Evolutionary conservation across 2,888 invertebrate species (phyloP), one percentile per base, ranked within the genome.

Genomic region (Alloscopus bannaensis): DNA sequence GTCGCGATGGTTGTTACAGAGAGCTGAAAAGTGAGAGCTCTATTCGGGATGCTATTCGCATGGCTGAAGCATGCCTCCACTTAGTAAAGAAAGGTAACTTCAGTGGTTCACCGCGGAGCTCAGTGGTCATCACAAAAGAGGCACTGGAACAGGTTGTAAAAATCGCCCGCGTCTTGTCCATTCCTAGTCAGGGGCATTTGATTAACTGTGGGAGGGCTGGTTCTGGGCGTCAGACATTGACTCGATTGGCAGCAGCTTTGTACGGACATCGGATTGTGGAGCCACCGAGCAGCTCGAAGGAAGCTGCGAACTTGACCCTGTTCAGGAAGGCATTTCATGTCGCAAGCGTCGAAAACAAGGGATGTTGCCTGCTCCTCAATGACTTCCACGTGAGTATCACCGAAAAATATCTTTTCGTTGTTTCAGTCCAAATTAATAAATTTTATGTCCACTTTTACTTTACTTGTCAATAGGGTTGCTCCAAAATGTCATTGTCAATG

Each of bases 341-440:
- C 1, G 68, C 60, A 22, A 47, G 13, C 0, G 11, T 20, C 18
- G 68, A 68, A 20, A 64, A 69, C 22, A 3, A 13, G 20, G 77
- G 69, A 24, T 62, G 69, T 20, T 77, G 77, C 31, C 0, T 77
- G 8, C 40, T 77, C 24, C 18, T 77, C 3, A 69, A 62, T n/a
- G 69, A 69, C 47, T 42, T 68, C 8, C 59, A 68, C 22, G 75
- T 75, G 45, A 52, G 24, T 24, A 6, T 24, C 8, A 36, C n/a
- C 6, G 65, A 40, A 62, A 40, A n/a, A 31, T 1, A 8, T 64
- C 29, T 52, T 18, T 18, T 47, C 47, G n/a, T 6, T 18, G 11
- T 47, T n/a, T 47, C 18, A 8, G 6, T 36, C 6, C 13, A 36
- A 36, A 36, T 6, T 36, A 8, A 13, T 13, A 36, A 8, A 36